Percentiles rank a stretch among this genome's conserved stretches.
These are phyloP conservation scores for Porphyrio hochstetteri DNA, from an alignment of 2,113 vertebrate genomes.

Conservation along the genomic window DNA sequence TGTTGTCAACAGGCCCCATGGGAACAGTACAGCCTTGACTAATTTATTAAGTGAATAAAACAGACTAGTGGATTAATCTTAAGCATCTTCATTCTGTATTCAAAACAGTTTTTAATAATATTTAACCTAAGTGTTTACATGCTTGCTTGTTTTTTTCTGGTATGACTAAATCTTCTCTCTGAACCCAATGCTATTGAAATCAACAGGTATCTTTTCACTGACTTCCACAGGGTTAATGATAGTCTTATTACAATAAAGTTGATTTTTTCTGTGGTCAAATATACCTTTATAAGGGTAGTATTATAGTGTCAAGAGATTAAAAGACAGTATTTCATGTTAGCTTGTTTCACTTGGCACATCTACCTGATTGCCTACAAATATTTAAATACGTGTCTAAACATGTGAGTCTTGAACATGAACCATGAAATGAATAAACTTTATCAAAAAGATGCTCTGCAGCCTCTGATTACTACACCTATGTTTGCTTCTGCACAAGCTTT, in stretches of 20 bases:
- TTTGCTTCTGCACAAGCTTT: constrained; percentile 5
- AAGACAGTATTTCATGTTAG: neutral
- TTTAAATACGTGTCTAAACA: neutral
- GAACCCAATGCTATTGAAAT: neutral
- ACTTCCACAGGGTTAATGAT: neutral
- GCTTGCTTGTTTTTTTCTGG: neutral
- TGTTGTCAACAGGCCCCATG: neutral
- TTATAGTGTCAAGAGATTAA: neutral
- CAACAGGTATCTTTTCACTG: neutral
- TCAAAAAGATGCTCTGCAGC: neutral
- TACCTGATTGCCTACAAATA: neutral
- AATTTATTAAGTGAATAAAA: neutral
- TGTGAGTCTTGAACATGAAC: neutral
- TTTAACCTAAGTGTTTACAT: neutral
- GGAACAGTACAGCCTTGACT: neutral
- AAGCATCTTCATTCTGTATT: neutral
- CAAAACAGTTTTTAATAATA: neutral
- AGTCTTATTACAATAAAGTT: neutral
- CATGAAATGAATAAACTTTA: neutral
- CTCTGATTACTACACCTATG: neutral
- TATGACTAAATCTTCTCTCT: neutral
- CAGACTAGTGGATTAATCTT: neutral
- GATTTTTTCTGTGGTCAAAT: neutral
- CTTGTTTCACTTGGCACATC: neutral
- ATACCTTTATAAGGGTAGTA: neutral